phyloP scores from a whole-genome alignment of 2,888 invertebrate species.

The Platerodrilus igneus region DNA sequence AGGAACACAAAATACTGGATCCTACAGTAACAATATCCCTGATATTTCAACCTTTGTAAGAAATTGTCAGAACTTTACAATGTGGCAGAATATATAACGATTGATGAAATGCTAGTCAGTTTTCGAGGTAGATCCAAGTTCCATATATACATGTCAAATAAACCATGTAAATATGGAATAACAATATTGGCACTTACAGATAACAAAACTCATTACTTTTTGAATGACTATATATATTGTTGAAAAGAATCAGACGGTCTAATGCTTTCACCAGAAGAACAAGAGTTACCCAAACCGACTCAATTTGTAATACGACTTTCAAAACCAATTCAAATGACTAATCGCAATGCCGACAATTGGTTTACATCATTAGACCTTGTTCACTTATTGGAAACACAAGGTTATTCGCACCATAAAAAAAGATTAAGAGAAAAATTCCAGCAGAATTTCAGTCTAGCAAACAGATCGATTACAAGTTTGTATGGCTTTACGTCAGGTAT shows the following conservation, averaged over 20 bases:
- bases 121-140: slow-evolving; percentile 12
- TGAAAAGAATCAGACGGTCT: slow-evolving; percentile 25
- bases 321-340: slow-evolving; percentile 23
- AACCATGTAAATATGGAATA: slow-evolving; percentile 32
- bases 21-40: slow-evolving; percentile 7
- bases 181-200: slow-evolving; percentile 28
- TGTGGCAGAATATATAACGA: slow-evolving; percentile 3
- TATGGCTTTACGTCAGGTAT: no score
- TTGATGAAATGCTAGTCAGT: slow-evolving; percentile 15
- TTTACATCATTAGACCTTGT: slow-evolving; percentile 27
- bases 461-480: no score
- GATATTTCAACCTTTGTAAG: slow-evolving; percentile 15
- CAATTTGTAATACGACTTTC: slow-evolving; percentile 23
- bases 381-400: slow-evolving; percentile 19
- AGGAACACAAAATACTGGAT: no score
- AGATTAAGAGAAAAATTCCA: slow-evolving; percentile 34
- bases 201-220: slow-evolving; percentile 23
- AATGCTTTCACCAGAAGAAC: slow-evolving; percentile 18
- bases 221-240: slow-evolving; percentile 26
- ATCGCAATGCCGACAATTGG: slow-evolving; percentile 31
- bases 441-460: slow-evolving; percentile 32
- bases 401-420: no score
- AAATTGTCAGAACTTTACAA: slow-evolving; percentile 16
- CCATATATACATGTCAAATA: slow-evolving; percentile 23
- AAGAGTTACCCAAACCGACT: slow-evolving; percentile 23